Conservation (phyloP, 2,113 vertebrate species). For the Anguilla rostrata region DNA sequence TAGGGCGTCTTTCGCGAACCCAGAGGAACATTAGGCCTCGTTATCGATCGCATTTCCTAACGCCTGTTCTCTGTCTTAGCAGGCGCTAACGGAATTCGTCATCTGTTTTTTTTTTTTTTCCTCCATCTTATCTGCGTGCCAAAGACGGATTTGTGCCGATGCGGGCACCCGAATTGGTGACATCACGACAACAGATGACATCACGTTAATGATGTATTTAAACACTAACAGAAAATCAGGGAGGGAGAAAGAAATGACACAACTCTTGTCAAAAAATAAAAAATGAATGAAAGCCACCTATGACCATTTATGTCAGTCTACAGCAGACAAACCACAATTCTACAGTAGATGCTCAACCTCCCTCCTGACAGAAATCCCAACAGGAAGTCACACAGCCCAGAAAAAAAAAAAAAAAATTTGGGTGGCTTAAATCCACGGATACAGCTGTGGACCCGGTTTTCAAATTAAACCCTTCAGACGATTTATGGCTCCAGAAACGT, state of each 20-base stretch:
- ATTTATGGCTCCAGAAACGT: neutral
- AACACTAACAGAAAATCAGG: neutral
- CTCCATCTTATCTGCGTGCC: neutral
- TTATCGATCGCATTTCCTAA: constrained; percentile 48
- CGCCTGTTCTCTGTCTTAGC: constrained; percentile 34
- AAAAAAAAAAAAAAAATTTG: neutral
- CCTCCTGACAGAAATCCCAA: neutral
- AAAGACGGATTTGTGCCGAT: neutral
- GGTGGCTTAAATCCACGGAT: neutral
- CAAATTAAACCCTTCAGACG: neutral
- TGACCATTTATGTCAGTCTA: neutral
- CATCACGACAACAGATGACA: neutral
- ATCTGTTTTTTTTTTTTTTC: neutral
- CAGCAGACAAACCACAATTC: neutral
- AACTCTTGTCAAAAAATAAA: neutral
- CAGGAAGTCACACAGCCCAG: neutral
- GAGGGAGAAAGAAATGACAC: neutral
- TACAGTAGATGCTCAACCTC: neutral
- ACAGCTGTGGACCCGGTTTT: neutral
- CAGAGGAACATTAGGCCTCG: constrained; percentile 1
- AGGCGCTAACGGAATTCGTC: neutral
- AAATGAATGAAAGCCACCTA: neutral
- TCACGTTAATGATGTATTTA: neutral
- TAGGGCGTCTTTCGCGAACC: neutral
- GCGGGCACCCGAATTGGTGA: neutral